Conservation (phyloP, 2,888 invertebrate genomes). For the Protophormia terraenovae region DNA sequence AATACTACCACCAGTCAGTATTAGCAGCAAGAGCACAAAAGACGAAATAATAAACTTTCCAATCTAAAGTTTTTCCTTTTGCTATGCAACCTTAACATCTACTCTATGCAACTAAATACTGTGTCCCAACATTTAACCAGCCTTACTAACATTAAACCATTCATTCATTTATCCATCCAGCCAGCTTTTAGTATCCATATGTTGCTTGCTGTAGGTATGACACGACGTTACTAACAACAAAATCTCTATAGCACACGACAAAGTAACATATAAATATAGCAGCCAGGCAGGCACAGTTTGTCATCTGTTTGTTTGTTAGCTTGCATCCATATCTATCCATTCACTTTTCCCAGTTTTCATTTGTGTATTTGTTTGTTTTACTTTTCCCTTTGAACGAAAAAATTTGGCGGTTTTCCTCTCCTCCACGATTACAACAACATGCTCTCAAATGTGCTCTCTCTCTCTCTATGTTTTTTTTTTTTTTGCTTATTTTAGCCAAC, state of each 20-base stretch:
- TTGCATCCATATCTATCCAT: slow-evolving; percentile 27
- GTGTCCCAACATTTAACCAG: not conserved
- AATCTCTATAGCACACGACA: not conserved
- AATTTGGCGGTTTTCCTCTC: slow-evolving; percentile 52
- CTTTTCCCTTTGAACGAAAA: slow-evolving; percentile 38
- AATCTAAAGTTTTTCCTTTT: slow-evolving; percentile 59
- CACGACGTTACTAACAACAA: slow-evolving; percentile 5
- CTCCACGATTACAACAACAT: not conserved
- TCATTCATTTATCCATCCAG: not conserved
- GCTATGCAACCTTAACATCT: slow-evolving; percentile 33
- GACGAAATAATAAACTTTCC: slow-evolving; percentile 38
- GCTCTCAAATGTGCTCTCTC: slow-evolving; percentile 11
- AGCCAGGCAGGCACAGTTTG: not conserved
- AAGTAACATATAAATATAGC: not conserved
- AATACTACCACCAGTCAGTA: slow-evolving; percentile 12
- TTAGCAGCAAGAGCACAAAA: not conserved
- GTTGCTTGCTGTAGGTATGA: slow-evolving; percentile 29
- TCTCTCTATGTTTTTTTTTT: not conserved
- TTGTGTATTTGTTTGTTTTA: slow-evolving; percentile 1
- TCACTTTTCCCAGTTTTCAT: slow-evolving; percentile 58
- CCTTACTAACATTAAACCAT: not conserved
- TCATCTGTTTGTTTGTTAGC: not conserved
- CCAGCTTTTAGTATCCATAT: slow-evolving; percentile 31
- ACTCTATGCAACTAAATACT: slow-evolving; percentile 5
- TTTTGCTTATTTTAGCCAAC: not conserved